Evolutionary conservation across 2,888 invertebrate genomes (phyloP), one percentile per base, ranked within the genome.

Genomic region (Pammene aurita): DNA sequence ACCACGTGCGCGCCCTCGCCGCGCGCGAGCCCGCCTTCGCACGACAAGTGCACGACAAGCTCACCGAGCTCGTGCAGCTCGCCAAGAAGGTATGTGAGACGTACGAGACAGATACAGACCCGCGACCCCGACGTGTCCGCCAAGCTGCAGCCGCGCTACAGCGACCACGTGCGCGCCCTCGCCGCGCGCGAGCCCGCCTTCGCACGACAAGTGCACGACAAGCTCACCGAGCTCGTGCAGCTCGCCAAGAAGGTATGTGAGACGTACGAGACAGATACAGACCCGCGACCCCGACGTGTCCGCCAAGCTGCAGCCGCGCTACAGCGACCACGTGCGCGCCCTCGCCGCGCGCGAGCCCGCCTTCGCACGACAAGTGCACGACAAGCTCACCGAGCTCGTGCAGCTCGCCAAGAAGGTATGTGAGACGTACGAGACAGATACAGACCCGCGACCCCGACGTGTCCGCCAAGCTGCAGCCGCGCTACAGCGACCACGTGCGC

Each of bases 221-320:
- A 95, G 69, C 88, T 97, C 1, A 94, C 95, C 0, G 96, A 96
- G 72, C 89, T 97, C 50, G 97, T 97, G 0, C 95, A 96, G 46
- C 67, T 35, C 7, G 48, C 61, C 16, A 61, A 60, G 58, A 38
- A 58, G 57, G 57, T 58, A 26, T 7, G 18, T 5, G 9, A 10
- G 9, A 48, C 16, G 46, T 46, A 26, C 56, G 98, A 98, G 6
- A 16, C 2, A 16, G 10, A 93, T 99, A 50, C 98, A 98, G 90
- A 97, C 99, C 74, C 95, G 96, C 66, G 4, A 98, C 92, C 97
- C 98, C 0, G 98, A 98, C 38, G 54, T 54, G 34, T 54, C 26
- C 2, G 54, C 54, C 54, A 54, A 54, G 54, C 55, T 55, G 55
- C 55, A 55, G 38, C 55, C 55, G 38, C 55, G 55, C 55, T 55